Evolutionary conservation across 2,888 invertebrate species (phyloP), one percentile per base, ranked within the genome.

Genomic region (Sminthurinus aureus): DNA sequence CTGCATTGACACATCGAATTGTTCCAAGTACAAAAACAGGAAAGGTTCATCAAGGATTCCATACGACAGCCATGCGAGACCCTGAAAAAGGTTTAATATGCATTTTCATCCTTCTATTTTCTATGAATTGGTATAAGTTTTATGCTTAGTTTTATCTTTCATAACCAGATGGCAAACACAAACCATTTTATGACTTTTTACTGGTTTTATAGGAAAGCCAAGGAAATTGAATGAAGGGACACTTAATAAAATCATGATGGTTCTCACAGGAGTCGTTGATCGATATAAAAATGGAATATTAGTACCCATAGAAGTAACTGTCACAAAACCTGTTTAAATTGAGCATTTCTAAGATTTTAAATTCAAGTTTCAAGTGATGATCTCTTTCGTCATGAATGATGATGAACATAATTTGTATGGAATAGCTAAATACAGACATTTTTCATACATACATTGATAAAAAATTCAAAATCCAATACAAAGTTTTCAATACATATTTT

Each of bases 211-310:
- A 88, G 88, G 87, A 26, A 89, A 88, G 77, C 84, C 89, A 26
- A 81, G 89, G 24, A 88, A 88, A 82, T 79, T 89, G 73, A 89
- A 87, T 78, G 89, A 89, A 73, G 89, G 89, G 67, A 89, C 89
- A 15, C 81, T 89, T 58, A 87, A 78, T 64, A 89, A 89, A 83
- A 79, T 89, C 38, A 87, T 89, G 87, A 71, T 83, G 11, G 82
- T 87, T 73, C 82, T 89, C 9, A 84, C 85, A 64, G 87, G 87
- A 73, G 76, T 88, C 50, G 85, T 87, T 3, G 81, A 86, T 26
- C n/a, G 85, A 58, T 85, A 87, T 75, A 85, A 85, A 73, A 84
- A 84, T 67, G 85, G 83, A 67, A 76, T 79, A 12, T 58, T 83
- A 6, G 83, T 83, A 0, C 83, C 83, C 0, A 79, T 83, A 8